Evolutionary conservation across 2,797 vertebrate genomes (phyloP).

Genomic region (Rhyacichthys aspro): DNA sequence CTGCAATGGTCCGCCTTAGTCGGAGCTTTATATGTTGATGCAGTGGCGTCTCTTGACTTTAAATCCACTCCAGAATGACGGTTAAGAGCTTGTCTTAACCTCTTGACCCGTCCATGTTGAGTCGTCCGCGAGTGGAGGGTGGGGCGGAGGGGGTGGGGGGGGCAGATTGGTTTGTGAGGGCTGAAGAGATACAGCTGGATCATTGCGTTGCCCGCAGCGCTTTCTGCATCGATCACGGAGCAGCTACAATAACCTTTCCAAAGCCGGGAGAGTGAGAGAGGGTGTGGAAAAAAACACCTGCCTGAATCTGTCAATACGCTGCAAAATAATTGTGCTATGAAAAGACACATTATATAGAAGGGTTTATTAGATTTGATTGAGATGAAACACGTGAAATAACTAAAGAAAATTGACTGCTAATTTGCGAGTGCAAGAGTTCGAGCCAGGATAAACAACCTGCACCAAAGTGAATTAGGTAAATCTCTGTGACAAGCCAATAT

Average conservation of each 20-base stretch:
- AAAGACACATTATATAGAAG: constrained; percentile 10
- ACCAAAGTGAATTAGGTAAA: constrained; percentile 26
- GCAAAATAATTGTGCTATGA: constrained; percentile 35
- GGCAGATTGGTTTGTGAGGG: neutral
- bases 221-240: constrained; percentile 57
- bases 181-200: constrained; percentile 44
- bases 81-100: constrained; percentile 55
- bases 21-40: constrained; percentile 53
- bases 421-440: neutral
- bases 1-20: constrained; percentile 8
- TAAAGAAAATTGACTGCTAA: neutral
- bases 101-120: constrained; percentile 29
- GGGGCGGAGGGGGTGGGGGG: neutral
- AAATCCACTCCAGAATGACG: constrained; percentile 54
- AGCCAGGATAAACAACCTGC: neutral
- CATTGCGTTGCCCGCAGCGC: constrained; percentile 36
- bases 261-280: constrained; percentile 21
- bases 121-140: constrained; percentile 16
- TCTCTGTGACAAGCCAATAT: constrained; percentile 11
- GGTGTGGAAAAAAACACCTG: constrained; percentile 29
- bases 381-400: neutral
- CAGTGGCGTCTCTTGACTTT: constrained; percentile 45
- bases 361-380: constrained; percentile 9
- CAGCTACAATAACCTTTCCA: constrained; percentile 55
- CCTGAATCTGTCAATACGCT: constrained; percentile 27